Evolutionary conservation across 2,113 vertebrate genomes (phyloP), one percentile per base, ranked within the genome.

Genomic region (Pelodiscus sinensis): DNA sequence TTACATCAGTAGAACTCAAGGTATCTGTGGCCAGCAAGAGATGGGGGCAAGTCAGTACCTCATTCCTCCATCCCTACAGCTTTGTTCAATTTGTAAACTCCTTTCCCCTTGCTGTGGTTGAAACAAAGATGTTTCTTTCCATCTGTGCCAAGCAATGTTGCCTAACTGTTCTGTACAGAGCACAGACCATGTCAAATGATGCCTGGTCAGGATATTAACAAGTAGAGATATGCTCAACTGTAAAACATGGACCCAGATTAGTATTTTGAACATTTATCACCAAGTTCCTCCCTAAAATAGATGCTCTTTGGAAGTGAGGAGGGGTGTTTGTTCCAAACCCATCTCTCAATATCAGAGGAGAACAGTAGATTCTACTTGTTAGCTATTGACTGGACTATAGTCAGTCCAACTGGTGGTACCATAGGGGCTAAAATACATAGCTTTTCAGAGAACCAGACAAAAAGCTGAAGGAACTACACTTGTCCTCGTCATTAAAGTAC

Each of bases 11-110:
- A 71, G 8, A 71, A 71, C n/a, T 19, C 19, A 8, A 71, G n/a
- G n/a, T 31, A 21, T 71, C 62, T 4, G 68, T 85, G 29, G 44
- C 1, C 65, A 13, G 44, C 0, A 0, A 75, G 89, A 10, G 27
- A 0, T 0, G 0, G 38, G 24, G 12, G 5, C 73, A 52, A 54
- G 22, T 1, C 91, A 57, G 1, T 0, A 0, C 16, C 0, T 82
- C 82, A 24, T 14, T 2, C 29, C 0, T 68, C 54, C 83, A 35
- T 19, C 9, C 8, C n/a, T 35, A 35, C 8, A 71, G 65, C n/a
- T 71, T 71, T 21, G 18, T 71, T 71, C 8, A 1, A 14, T 71
- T 68, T 35, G n/a, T 71, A 71, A 35, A 19, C 8, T 9, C n/a
- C n/a, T 35, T n/a, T 71, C 65, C n/a, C 25, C 77, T 50, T 88